Conservation (phyloP, 2,113 vertebrate genomes). For the Petrocephalus zakoni region DNA sequence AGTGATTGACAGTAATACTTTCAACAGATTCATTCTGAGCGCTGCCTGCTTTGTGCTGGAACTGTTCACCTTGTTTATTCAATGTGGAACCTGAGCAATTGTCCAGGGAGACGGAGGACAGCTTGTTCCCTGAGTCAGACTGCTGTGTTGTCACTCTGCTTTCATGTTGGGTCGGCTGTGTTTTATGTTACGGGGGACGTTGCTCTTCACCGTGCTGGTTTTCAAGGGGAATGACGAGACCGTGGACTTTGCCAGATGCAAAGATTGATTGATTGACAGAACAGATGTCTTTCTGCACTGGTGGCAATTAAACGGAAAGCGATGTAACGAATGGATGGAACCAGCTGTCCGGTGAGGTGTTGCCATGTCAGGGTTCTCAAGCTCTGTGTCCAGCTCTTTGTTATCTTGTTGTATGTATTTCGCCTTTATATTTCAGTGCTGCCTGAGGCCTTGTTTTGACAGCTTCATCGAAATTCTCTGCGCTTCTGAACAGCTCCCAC, state of each 20-base stretch:
- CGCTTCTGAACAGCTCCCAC: neutral
- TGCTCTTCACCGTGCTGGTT: neutral
- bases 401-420: neutral
- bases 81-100: neutral
- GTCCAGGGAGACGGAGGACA: neutral
- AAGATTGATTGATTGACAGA: neutral
- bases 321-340: neutral
- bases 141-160: neutral
- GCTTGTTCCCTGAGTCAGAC: neutral
- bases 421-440: neutral
- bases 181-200: neutral
- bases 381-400: neutral
- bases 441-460: neutral
- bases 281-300: neutral
- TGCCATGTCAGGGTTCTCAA: neutral
- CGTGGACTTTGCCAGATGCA: neutral
- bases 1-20: neutral
- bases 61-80: constrained; percentile 2
- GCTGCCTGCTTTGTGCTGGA: neutral
- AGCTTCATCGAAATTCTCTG: neutral
- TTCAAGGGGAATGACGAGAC: neutral
- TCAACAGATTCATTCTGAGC: neutral
- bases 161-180: neutral
- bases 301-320: neutral
- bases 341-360: neutral